Evolutionary conservation across 2,888 invertebrate genomes (phyloP).

Genomic region (Lissonota sp.): DNA sequence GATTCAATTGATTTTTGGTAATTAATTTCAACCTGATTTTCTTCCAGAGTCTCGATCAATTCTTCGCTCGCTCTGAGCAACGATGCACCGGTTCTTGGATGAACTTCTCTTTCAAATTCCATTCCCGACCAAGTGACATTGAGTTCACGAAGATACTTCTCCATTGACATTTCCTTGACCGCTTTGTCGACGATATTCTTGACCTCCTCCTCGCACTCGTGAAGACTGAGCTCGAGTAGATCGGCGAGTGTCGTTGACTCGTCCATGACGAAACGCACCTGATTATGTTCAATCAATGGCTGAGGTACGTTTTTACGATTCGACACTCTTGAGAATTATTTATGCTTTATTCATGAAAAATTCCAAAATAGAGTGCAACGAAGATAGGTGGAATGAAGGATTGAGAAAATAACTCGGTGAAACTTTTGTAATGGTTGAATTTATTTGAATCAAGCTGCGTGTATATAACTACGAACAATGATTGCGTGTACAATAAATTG

Average conservation of each 20-base stretch:
- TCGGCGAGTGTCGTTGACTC: conserved; percentile 96
- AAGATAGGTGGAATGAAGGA: conserved; percentile 50
- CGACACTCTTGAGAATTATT: conserved; percentile 10
- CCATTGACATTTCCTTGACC: conserved; percentile 99
- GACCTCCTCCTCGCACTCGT: conserved; percentile 98
- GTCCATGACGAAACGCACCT: conserved; percentile 98
- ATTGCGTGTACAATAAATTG: conserved; percentile 44
- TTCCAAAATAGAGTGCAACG: conserved; percentile 34
- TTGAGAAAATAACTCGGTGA: conserved; percentile 37
- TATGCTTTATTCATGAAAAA: conserved; percentile 6
- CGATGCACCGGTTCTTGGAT: conserved; percentile 93
- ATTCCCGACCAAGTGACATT: conserved; percentile 96
- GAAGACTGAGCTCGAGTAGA: conserved; percentile 94
- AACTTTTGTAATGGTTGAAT: conserved; percentile 33
- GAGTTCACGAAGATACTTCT: conserved; percentile 95
- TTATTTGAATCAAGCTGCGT: conserved; percentile 56
- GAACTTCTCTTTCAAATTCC: conserved; percentile 96
- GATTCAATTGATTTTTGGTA: background rate
- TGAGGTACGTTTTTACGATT: conserved; percentile 28
- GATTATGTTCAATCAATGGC: conserved; percentile 63
- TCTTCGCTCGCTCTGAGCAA: conserved; percentile 96
- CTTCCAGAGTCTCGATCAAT: conserved; percentile 97
- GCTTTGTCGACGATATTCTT: conserved; percentile 99
- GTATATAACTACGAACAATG: conserved; percentile 49
- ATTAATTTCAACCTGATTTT: conserved; percentile 91